phyloP scores from a whole-genome alignment of 1,140 invertebrate species.

The Drosophila equinoxialis region DNA sequence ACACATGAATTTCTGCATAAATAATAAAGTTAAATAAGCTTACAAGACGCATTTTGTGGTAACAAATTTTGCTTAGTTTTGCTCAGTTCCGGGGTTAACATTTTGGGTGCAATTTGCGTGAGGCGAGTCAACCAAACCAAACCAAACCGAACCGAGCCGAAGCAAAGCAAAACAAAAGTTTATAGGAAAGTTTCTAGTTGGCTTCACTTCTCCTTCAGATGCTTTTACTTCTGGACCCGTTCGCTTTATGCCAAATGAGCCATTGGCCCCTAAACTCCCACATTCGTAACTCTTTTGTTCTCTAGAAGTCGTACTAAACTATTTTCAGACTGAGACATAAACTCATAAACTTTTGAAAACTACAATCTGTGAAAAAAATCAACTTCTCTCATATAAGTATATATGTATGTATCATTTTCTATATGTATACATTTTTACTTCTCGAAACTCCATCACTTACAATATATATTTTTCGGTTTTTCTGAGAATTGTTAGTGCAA shows the following conservation, averaged over 20 bases:
- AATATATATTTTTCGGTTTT: slow-evolving; percentile 28
- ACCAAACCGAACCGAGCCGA: no score
- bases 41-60: slow-evolving; percentile 71
- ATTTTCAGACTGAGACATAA: no score
- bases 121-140: neutral
- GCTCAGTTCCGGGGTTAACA: slow-evolving; percentile 9
- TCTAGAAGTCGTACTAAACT: no score
- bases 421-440: neutral
- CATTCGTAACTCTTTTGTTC: no score
- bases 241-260: no score
- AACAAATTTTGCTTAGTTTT: slow-evolving; percentile 8
- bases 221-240: no score
- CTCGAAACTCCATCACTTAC: slow-evolving; percentile 42
- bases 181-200: neutral
- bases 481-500: slow-evolving; percentile 61
- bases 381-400: neutral
- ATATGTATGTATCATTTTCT: neutral
- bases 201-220: no score
- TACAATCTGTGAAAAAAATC: no score
- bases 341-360: no score
- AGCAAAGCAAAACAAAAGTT: slow-evolving; percentile 21
- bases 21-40: slow-evolving; percentile 81
- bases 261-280: no score
- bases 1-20: slow-evolving; percentile 59
- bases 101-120: slow-evolving; percentile 8